phyloP scores from a whole-genome alignment of 2,888 invertebrate genomes.

The Aphodius sticticus region DNA sequence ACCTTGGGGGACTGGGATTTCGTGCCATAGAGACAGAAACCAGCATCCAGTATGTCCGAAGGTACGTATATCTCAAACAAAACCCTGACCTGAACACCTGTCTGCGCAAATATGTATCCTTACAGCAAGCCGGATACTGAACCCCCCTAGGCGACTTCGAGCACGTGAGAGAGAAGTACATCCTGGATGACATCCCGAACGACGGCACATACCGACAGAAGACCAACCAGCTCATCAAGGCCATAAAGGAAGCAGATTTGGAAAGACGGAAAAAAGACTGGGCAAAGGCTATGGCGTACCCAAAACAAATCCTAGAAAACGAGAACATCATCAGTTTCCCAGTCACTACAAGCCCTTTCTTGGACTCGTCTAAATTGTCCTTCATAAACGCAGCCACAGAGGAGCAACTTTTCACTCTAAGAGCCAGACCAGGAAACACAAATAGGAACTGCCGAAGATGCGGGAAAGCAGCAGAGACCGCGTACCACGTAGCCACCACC shows the following conservation, averaged over 20 bases:
- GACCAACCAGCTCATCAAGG: neutral
- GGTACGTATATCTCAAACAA: slow-evolving; percentile 16
- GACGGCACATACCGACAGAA: neutral
- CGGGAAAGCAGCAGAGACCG: slow-evolving; percentile 37
- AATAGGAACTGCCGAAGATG: slow-evolving; percentile 34
- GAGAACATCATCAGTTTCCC: slow-evolving; percentile 33
- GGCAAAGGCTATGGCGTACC: slow-evolving; percentile 39
- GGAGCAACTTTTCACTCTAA: slow-evolving; percentile 41
- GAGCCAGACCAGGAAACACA: slow-evolving; percentile 11
- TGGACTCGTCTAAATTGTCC: slow-evolving; percentile 37
- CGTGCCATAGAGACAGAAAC: slow-evolving; percentile 14
- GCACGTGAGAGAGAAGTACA: slow-evolving; percentile 8
- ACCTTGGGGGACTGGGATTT: slow-evolving; percentile 24
- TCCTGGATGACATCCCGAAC: neutral
- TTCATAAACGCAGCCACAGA: slow-evolving; percentile 41
- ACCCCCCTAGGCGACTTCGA: slow-evolving; percentile 14
- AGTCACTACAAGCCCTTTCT: slow-evolving; percentile 30
- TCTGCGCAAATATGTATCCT: neutral
- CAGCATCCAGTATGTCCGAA: slow-evolving; percentile 12
- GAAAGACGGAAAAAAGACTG: slow-evolving; percentile 31
- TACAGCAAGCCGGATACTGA: neutral
- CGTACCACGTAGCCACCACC: slow-evolving; percentile 42
- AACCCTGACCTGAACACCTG: neutral
- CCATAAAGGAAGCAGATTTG: neutral
- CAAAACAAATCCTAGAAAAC: slow-evolving; percentile 31